Percentiles rank a stretch among this genome's conserved stretches.
Evolutionary conservation across 2,113 vertebrate genomes (phyloP).

Genomic region (Gasterosteus aculeatus): DNA sequence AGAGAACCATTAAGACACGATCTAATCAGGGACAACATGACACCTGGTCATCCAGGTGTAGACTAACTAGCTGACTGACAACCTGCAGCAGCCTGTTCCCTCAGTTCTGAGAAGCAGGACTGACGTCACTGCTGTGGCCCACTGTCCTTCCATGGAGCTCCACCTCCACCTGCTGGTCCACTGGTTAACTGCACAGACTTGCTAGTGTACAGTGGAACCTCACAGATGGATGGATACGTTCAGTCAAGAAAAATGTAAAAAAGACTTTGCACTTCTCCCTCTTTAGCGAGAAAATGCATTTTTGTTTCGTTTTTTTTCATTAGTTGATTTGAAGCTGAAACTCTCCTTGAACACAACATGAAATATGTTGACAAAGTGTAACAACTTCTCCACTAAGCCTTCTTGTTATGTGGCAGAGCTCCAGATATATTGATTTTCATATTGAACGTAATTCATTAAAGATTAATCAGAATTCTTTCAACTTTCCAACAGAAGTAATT

Average conservation of each 20-base stretch:
- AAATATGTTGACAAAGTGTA: not conserved
- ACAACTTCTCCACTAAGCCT: not conserved
- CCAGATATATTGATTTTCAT: not conserved
- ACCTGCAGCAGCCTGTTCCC: not conserved
- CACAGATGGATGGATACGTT: not conserved
- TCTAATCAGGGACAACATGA: not conserved
- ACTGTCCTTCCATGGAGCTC: slow-evolving; percentile 9
- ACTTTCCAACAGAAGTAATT: not conserved
- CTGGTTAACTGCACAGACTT: slow-evolving; percentile 21
- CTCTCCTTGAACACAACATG: not conserved
- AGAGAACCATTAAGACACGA: not conserved
- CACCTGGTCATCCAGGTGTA: slow-evolving; percentile 17
- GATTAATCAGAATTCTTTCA: not conserved
- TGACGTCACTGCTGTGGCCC: slow-evolving; percentile 3
- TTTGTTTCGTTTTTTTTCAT: not conserved
- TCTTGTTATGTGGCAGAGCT: not conserved
- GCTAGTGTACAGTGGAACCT: not conserved
- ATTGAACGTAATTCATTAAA: not conserved
- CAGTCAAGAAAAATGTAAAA: not conserved
- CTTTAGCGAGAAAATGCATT: not conserved
- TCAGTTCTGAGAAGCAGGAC: not conserved
- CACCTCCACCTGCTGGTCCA: slow-evolving; percentile 69
- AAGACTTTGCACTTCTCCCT: not conserved
- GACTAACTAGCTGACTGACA: not conserved
- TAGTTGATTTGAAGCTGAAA: not conserved